Evolutionary conservation across 2,888 invertebrate genomes (phyloP), one percentile per base, ranked within the genome.

Genomic region (Apotomis betuletana): DNA sequence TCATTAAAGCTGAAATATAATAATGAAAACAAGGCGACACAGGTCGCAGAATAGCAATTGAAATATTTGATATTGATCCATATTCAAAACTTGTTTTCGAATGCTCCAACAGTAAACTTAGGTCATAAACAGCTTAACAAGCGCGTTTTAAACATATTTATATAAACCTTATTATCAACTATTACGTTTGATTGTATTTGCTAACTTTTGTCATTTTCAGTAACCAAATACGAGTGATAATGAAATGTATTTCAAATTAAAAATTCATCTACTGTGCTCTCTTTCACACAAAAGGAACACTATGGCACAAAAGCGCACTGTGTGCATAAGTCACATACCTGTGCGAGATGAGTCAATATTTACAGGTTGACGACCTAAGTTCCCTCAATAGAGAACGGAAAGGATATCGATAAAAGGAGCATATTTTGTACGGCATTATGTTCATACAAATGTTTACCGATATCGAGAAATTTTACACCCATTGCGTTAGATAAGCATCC

Each of bases 331-430:
- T 84, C 84, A 83, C 86, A 83, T 89, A 83, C 87, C 87, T 82
- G 79, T 75, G 77, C 78, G 81, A 85, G 87, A 87, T 87, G 86
- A 87, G 88, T 90, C 87, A 91, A 91, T 90, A 91, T 91, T 90
- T 84, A 85, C 82, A 85, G 90, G 89, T 90, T 83, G 81, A 83
- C 83, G 90, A 90, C 87, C 90, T 77, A 77, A 81, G 82, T 85
- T 85, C 84, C 83, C 73, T 70, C 65, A 62, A 73, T 72, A 52
- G 67, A 70, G 74, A 68, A 60, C 70, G 61, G 36, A 68, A 75
- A 77, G 75, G 76, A 77, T 74, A 74, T 70, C 65, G 75, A 76
- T 79, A 77, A 79, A 79, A 78, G 76, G 76, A 76, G 69, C 49
- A 54, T 61, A 68, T 63, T 72, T 57, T 57, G 57, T 67, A 57